Percentiles rank a stretch among this genome's conserved stretches.
These are phyloP conservation scores for Temnothorax curvispinosus DNA, from an alignment of 1,140 invertebrate genomes.

Conservation along the genomic window DNA sequence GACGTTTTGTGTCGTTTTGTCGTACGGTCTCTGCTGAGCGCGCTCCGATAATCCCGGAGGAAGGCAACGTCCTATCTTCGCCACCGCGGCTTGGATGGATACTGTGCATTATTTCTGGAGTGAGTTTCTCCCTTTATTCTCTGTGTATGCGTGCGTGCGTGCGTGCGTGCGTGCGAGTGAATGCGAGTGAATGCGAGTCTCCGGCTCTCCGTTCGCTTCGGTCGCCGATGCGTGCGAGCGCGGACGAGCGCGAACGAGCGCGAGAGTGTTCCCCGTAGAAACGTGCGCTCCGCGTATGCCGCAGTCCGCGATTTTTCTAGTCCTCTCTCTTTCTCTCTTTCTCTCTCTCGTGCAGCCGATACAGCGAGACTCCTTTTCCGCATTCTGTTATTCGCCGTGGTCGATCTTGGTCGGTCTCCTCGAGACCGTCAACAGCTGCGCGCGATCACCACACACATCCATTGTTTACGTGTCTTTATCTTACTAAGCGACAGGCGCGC, in stretches of 20 bases:
- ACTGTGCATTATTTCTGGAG: constrained; percentile 86
- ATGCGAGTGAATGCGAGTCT: background rate
- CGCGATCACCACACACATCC: background rate
- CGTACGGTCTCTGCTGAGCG: background rate
- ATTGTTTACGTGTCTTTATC: constrained; percentile 52
- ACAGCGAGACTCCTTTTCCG: background rate
- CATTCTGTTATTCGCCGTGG: constrained; percentile 8
- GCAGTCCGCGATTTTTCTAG: constrained; percentile 10
- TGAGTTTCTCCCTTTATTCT: constrained; percentile 79
- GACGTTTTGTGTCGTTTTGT: constrained; percentile 33
- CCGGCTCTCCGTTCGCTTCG: no score
- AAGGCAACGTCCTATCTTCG: constrained; percentile 62
- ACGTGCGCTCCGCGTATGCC: background rate
- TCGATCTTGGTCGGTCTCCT: background rate
- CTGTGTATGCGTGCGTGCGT: background rate
- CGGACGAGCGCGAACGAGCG: background rate
- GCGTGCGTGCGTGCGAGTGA: background rate
- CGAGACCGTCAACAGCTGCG: constrained; percentile 27
- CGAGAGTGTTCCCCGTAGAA: background rate
- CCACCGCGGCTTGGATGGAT: constrained; percentile 83
- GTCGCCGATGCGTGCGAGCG: no score
- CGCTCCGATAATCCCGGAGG: constrained; percentile 65
- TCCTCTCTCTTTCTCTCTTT: background rate
- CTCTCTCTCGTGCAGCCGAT: background rate
- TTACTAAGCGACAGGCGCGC: background rate